Evolutionary conservation across 2,888 invertebrate genomes (phyloP), one percentile per base, ranked within the genome.

Genomic region (Ernsta delagoae): DNA sequence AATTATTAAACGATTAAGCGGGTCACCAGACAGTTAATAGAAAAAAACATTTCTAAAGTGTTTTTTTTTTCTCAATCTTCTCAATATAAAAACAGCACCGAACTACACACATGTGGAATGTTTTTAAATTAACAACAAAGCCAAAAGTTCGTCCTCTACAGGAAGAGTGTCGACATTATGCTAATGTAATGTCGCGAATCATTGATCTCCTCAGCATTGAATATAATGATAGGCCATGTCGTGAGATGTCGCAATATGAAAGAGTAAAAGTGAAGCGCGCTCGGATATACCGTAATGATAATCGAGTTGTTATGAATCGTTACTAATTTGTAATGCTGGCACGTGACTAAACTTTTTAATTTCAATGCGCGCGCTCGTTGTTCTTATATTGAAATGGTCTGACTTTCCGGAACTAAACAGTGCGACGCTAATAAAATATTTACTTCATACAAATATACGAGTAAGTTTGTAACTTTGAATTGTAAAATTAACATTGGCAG

Each of bases 221-320:
- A 69, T 71, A 68, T 66, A 59, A 59, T 57, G 39, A 57, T 57
- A 61, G 48, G 54, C 43, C 57, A 62, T 70, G 76, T 67, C 70
- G 78, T 79, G 81, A 82, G 81, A 82, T 84, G 80, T 79, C 75
- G 81, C 80, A 81, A 82, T 79, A 74, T 72, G 78, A 73, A 77
- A 78, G 73, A 86, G 88, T 89, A 89, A 90, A 89, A 89, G 89
- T 88, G 83, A 83, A 74, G 74, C 73, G 74, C 73, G 79, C 81
- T 82, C 73, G 78, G 78, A 79, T 80, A 77, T 85, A 83, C 81
- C 79, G 82, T 84, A 85, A 53, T 53, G 56, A 34, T 56, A 56
- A 86, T 78, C 75, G 72, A 64, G 81, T 83, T 78, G 78, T 74
- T 78, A 79, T 79, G 79, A 78, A 75, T 78, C 78, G 77, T 77